phyloP scores from a whole-genome alignment of 2,113 vertebrate genomes.

The Polypterus senegalus region DNA sequence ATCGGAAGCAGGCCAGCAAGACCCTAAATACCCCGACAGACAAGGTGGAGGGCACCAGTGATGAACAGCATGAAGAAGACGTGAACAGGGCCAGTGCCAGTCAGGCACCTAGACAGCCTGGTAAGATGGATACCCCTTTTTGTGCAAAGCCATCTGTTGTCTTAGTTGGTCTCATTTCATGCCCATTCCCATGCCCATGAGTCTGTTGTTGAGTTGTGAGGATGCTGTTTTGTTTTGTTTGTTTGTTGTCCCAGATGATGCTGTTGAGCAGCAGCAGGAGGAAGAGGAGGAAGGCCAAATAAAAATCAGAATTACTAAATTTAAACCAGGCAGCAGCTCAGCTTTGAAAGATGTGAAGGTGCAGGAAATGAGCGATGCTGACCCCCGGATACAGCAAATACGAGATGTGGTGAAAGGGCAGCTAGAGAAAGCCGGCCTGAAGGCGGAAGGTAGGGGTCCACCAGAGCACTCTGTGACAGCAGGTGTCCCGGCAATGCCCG shows the following conservation, averaged over 20 bases:
- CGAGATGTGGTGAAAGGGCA: conserved; percentile 86
- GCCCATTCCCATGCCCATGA: conserved; percentile 8
- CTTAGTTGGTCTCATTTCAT: conserved; percentile 16
- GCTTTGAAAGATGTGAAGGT: conserved; percentile 60
- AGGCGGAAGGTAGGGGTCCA: conserved; percentile 69
- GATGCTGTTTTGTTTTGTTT: conserved; percentile 13
- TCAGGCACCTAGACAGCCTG: conserved; percentile 44
- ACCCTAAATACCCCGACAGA: conserved; percentile 79
- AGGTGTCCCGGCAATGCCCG: too few species aligned
- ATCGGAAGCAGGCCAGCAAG: conserved; percentile 66
- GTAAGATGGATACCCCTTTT: conserved; percentile 28
- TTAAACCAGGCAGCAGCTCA: conserved; percentile 58
- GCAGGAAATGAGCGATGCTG: conserved; percentile 71
- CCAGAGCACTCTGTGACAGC: not conserved
- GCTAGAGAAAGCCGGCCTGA: conserved; percentile 89
- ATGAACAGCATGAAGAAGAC: conserved; percentile 23
- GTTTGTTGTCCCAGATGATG: conserved; percentile 15
- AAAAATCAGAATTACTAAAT: conserved; percentile 81
- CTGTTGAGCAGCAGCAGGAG: conserved; percentile 33
- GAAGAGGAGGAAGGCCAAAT: conserved; percentile 63
- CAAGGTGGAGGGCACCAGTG: conserved; percentile 54
- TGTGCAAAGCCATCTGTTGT: conserved; percentile 2
- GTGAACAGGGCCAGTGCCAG: conserved; percentile 30
- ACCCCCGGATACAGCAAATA: conserved; percentile 78
- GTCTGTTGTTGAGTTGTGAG: conserved; percentile 11